Conservation (phyloP, 2,113 vertebrate species). For the Octodon degus region DNA sequence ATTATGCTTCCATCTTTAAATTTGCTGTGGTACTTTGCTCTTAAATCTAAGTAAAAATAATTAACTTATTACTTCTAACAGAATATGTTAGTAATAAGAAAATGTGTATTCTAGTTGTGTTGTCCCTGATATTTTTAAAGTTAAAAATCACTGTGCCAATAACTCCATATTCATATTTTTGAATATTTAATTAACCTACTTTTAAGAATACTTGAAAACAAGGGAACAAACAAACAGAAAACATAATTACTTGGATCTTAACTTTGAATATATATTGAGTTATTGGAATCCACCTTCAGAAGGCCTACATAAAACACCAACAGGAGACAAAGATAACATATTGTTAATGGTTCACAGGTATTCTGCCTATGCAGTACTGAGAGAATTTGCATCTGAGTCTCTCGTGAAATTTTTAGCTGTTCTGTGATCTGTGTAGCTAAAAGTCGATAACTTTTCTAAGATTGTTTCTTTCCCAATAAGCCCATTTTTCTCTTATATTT, state of each 20-base stretch:
- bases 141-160: conserved; percentile 26
- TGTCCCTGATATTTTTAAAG: neutral
- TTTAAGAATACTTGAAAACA: conserved; percentile 11
- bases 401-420: conserved; percentile 1
- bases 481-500: conserved; percentile 42
- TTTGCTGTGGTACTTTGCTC: neutral
- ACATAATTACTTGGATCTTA: neutral
- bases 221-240: neutral
- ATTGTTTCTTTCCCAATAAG: conserved; percentile 46
- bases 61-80: neutral
- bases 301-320: neutral
- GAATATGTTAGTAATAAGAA: neutral
- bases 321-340: neutral
- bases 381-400: conserved; percentile 25
- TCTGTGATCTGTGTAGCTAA: neutral
- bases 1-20: neutral
- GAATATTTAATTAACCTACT: neutral
- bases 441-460: conserved; percentile 13
- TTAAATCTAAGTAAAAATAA: conserved; percentile 1
- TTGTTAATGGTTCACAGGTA: neutral
- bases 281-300: conserved; percentile 4
- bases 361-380: neutral
- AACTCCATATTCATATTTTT: neutral
- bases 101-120: neutral
- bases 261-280: neutral